Base-by-base conservation (phyloP, 2,888 invertebrate genomes). In the Rhingia rostrata region DNA sequence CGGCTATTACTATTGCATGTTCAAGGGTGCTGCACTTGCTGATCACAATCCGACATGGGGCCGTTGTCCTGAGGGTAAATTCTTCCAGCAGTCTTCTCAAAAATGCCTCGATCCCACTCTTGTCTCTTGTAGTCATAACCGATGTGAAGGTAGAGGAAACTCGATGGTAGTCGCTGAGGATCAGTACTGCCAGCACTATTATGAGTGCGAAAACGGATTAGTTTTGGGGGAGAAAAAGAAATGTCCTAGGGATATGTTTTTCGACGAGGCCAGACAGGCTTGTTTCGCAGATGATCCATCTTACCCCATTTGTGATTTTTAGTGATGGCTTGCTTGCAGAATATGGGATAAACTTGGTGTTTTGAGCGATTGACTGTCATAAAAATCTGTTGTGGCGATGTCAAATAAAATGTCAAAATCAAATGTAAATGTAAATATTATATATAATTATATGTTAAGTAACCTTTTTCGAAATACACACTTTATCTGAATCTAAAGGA, bases 141-240 rank as follows among this genome's bases (percentile, higher is more conserved):
- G 91, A 1, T 91, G 91, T 37, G 90, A 91, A 0, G 90, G 90
- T 6, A 89, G 91, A 3, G 88, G 89, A 3, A 86, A 86, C 0
- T 73, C 63, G 41, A 41, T 87, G 22, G 90, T 91, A 3, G 70
- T 87, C 39, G 88, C 88, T 53, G 87, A 87, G 49, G 85, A 47
- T 0, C 88, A 88, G 41, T 83, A 89, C 51, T 90, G 90, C 49
- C 90, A 88, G 22, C 88, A 89, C 66, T 90, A 86, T 49, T 82
- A 88, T 14, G 41, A 70, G 3, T 90, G 90, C 35, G 67, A 79
- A 22, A 60, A 91, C 78, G 82, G 86, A 7, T 7, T 78, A 0
- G 53, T 70, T 12, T 32, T 81, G 5, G 22, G 22, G 22, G 78
- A 49, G 5, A 41, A n/a, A 0, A 87, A 87, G 43, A 37, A 12